Base-by-base conservation (phyloP, 2,113 vertebrate genomes). In the Saimiri boliviensis region DNA sequence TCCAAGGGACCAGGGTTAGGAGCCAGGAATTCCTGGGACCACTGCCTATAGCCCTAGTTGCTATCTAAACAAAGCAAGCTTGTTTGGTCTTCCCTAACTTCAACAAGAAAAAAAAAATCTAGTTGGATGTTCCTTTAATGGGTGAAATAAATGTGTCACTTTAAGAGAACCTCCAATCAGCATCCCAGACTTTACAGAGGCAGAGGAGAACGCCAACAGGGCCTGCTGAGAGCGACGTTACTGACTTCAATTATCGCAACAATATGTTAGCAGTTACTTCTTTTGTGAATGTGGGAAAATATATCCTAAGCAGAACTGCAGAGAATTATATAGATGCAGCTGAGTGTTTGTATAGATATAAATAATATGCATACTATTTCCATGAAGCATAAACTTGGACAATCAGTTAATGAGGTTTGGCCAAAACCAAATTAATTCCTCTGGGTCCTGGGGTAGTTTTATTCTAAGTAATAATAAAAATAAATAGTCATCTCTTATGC, bases 391-490 rank as follows among this genome's bases (percentile, higher is more conserved):
- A 35, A 70, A 79, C 93, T 70, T 49, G 86, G 86, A 70, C 83
- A 63, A 88, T 89, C 27, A 17, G 40, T 95, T 86, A 70, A 95
- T 94, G 91, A 98, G 85, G 42, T 79, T 91, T 94, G 45, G 86
- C 63, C 21, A 6, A 42, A 96, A 94, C 37, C 77, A 77, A 94
- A 96, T 87, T 42, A 87, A 77, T 92, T 73, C 52, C 66, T 88
- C 84, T 19, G 1, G 79, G 86, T 91, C 86, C 93, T 94, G 73
- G 66, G 54, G 54, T 89, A 86, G 86, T 58, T 95, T 91, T 90
- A 93, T 88, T 71, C n/a, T 63, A 74, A 93, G 52, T 3, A 74
- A 60, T 89, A 47, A 95, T 93, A 83, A 90, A 92, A 81, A 80
- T 52, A 79, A 89, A 68, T 23, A 37, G 35, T 45, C 76, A 42